Base-by-base conservation (phyloP, 2,797 vertebrate species). In the Malurus leucopterus region DNA sequence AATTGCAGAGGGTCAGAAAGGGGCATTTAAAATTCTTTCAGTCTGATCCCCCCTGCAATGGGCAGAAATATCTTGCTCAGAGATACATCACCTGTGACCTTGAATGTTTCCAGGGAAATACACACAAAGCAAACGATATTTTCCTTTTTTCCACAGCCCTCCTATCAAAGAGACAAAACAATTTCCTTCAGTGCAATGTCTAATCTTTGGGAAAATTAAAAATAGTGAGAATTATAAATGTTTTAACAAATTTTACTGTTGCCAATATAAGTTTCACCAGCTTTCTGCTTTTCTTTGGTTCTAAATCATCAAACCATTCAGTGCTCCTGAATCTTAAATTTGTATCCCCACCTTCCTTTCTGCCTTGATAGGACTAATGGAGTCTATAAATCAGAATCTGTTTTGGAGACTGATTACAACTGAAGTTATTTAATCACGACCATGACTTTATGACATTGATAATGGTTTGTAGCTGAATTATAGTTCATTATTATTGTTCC, bases 261-360 rank as follows among this genome's bases (percentile, higher is more conserved):
- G 76, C 22, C 44, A 46, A 46, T 46, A 46, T 23, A 69, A 46
- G 27, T 72, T 72, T 69, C 40, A 50, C 2, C 14, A 64, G 23
- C 13, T 78, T 78, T 44, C 43, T 46, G 8, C 1, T 19, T 79
- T 82, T 34, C 20, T 53, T 68, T 36, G 17, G 19, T 55, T 78
- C 23, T 40, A 69, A 84, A 34, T 47, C 0, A 0, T 12, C 53
- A 69, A 69, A 54, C 3, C 0, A 0, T 38, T 72, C 26, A 41
- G 26, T 12, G 11, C 8, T 47, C 3, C 51, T 68, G 22, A 73
- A 57, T 65, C 44, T 67, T 71, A 57, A 53, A 57, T 64, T 68
- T 57, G 4, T 44, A 15, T 75, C 81, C 58, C 16, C 5, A 9
- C 21, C 16, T 84, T 83, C n/a, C 22, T 77, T 86, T 88, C 67